A percentile compares a stretch with the other conserved stretches of the same genome.
Conservation (phyloP, 2,888 invertebrate genomes). For the Troglohyphantes excavatus region DNA sequence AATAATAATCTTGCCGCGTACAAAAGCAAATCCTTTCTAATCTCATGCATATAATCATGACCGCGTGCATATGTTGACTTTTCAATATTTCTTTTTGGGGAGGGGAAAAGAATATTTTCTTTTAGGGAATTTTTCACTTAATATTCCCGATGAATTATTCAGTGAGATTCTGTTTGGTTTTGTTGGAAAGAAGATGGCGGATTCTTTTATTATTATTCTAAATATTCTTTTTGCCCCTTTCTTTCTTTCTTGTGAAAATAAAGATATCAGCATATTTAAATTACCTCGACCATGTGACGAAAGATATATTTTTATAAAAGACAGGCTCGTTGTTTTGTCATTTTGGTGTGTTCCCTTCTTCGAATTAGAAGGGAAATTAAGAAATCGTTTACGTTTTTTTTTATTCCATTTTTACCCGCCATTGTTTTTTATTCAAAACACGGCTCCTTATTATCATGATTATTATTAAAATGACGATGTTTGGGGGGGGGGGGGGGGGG, state of each 20-base stretch:
- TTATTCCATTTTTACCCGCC: neutral
- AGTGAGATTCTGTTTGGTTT: neutral
- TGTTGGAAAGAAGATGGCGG: neutral
- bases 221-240: too few species aligned
- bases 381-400: neutral
- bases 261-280: neutral
- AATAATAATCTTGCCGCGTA: neutral
- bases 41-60: neutral
- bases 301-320: neutral
- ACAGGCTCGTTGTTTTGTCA: neutral
- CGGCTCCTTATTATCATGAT: neutral
- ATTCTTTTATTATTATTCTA: neutral
- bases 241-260: neutral
- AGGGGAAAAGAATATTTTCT: constrained; percentile 1
- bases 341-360: neutral
- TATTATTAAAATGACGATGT: neutral
- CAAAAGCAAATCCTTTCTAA: neutral
- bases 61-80: constrained; percentile 5
- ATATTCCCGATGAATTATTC: neutral
- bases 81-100: neutral
- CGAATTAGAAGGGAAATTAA: neutral
- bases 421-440: neutral
- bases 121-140: neutral
- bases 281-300: neutral
- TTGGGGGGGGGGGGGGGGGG: neutral